These are phyloP conservation scores for Caenorhabditis doughertyi DNA, from an alignment of 2,888 invertebrate genomes.

Conservation along the genomic window DNA sequence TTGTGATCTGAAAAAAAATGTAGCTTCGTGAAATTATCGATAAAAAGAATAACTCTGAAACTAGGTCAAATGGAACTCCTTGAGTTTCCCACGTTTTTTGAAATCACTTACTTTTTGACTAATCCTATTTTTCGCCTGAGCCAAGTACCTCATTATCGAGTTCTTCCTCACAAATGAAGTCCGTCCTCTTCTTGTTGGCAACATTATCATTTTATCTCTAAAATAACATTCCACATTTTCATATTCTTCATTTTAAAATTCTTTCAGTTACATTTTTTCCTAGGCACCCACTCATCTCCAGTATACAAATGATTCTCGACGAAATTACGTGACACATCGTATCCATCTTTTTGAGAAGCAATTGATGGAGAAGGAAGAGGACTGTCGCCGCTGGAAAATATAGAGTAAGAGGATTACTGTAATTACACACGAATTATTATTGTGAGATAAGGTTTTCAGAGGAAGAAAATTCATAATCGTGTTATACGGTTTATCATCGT, in stretches of 20 bases:
- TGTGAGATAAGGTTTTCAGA: background rate
- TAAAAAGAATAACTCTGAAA: too few relatives aligned
- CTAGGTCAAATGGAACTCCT: too few relatives aligned
- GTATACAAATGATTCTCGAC: slow-evolving; percentile 45
- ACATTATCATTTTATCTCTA: slow-evolving; percentile 2
- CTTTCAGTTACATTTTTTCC: slow-evolving; percentile 19
- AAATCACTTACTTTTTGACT: slow-evolving; percentile 16
- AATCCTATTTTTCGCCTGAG: slow-evolving; percentile 30
- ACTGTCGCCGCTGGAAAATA: slow-evolving; percentile 19
- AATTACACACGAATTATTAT: background rate
- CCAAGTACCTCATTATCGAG: slow-evolving; percentile 13
- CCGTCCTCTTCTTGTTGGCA: background rate
- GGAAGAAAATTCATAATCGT: too few relatives aligned
- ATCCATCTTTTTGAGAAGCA: slow-evolving; percentile 11
- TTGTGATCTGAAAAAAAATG: slow-evolving; percentile 18
- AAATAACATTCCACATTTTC: background rate
- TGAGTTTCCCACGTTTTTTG: too few relatives aligned
- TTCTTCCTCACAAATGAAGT: background rate
- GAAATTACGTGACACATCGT: slow-evolving; percentile 10
- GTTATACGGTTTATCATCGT: too few relatives aligned
- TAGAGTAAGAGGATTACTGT: slow-evolving; percentile 18
- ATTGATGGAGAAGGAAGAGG: slow-evolving; percentile 3
- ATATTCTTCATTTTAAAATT: background rate
- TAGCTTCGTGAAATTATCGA: too few relatives aligned
- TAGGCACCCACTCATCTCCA: slow-evolving; percentile 53